A percentile compares a stretch with the other conserved stretches of the same genome.
These are phyloP conservation scores for Leptopilina syphax DNA, from an alignment of 2,888 invertebrate species.

Conservation along the genomic window DNA sequence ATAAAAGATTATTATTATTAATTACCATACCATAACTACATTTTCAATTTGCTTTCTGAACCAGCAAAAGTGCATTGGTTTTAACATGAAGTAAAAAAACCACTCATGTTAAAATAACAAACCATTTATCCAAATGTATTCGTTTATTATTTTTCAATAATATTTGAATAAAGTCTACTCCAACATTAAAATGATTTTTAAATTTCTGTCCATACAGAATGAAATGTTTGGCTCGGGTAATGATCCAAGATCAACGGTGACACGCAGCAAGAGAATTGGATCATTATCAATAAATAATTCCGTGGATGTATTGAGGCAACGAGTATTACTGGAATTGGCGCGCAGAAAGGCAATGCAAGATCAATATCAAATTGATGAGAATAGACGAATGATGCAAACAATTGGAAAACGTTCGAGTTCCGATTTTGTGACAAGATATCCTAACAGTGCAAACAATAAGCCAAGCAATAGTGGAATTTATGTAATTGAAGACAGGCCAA, in stretches of 20 bases:
- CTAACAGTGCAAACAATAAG: slow-evolving; percentile 44
- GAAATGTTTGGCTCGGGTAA: slow-evolving; percentile 62
- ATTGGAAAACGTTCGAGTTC: slow-evolving; percentile 84
- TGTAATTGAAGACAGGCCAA: slow-evolving; percentile 47
- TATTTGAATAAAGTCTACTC: too few relatives aligned
- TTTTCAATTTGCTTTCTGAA: too few relatives aligned
- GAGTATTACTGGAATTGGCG: slow-evolving; percentile 88
- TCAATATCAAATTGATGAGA: slow-evolving; percentile 84
- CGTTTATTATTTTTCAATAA: too few relatives aligned
- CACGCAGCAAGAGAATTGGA: slow-evolving; percentile 65
- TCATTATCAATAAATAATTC: slow-evolving; percentile 92
- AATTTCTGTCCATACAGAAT: slow-evolving; percentile 52
- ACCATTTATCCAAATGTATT: too few relatives aligned
- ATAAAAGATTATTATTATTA: too few relatives aligned
- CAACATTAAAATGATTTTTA: too few relatives aligned
- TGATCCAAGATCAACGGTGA: slow-evolving; percentile 56
- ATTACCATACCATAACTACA: too few relatives aligned
- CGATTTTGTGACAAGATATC: slow-evolving; percentile 49
- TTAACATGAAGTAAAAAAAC: too few relatives aligned
- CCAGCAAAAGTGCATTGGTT: too few relatives aligned
- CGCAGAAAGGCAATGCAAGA: slow-evolving; percentile 89
- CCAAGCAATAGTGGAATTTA: slow-evolving; percentile 48
- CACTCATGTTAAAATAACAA: too few relatives aligned
- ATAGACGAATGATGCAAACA: slow-evolving; percentile 85
- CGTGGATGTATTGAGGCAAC: slow-evolving; percentile 89